A percentile compares a stretch with the other conserved stretches of the same genome.
These are phyloP conservation scores for Macrophya annulata DNA, from an alignment of 2,888 invertebrate species.

Conservation along the genomic window DNA sequence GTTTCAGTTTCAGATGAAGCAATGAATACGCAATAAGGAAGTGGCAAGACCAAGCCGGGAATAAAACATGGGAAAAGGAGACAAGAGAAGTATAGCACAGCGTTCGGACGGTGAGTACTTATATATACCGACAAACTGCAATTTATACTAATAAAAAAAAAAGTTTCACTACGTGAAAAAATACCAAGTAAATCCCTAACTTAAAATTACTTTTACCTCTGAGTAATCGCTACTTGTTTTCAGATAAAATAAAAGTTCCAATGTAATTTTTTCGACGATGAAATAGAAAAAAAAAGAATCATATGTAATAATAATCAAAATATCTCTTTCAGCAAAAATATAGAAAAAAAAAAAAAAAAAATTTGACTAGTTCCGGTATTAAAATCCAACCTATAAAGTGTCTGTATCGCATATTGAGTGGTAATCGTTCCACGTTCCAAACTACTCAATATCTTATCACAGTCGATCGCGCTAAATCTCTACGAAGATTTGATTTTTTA, in stretches of 20 bases:
- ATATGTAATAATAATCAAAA: neutral
- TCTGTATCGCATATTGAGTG: neutral
- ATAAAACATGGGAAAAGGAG: conserved; percentile 80
- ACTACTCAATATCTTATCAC: neutral
- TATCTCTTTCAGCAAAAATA: neutral
- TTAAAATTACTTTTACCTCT: neutral
- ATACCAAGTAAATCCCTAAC: conserved; percentile 14
- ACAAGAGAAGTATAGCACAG: conserved; percentile 80
- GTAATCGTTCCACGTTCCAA: neutral
- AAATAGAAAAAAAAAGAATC: neutral
- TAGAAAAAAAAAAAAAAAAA: neutral
- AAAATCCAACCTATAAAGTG: neutral
- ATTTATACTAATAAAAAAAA: neutral
- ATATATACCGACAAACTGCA: neutral
- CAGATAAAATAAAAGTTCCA: neutral
- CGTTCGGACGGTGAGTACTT: conserved; percentile 78
- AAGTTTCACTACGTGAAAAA: neutral
- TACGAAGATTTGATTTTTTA: neutral
- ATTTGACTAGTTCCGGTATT: neutral
- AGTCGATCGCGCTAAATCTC: neutral
- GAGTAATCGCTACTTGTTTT: conserved; percentile 1
- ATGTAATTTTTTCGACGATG: neutral
- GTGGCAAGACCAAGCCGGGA: conserved; percentile 30
- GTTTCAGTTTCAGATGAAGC: conserved; percentile 46
- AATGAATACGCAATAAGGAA: conserved; percentile 43